Evolutionary conservation across 2,113 vertebrate species (phyloP).

Genomic region (Nipponia nippon): DNA sequence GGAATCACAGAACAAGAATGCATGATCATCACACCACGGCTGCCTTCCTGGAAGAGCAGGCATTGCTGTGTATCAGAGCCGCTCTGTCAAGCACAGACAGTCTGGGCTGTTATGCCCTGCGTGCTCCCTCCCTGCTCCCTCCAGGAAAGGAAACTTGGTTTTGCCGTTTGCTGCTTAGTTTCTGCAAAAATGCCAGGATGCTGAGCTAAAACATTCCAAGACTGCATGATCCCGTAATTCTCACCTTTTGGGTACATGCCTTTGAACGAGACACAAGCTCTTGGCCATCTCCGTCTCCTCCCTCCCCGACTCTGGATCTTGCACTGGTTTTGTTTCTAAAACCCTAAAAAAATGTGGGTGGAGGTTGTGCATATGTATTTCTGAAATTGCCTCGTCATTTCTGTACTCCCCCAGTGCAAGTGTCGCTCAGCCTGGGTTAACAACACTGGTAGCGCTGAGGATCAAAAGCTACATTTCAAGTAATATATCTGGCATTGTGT

Average conservation of each 20-base stretch:
- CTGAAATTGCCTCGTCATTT: constrained; percentile 22
- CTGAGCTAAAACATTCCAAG: neutral
- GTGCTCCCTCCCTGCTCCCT: neutral
- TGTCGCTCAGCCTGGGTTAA: neutral
- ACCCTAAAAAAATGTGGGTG: neutral
- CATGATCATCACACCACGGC: neutral
- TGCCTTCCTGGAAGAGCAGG: neutral
- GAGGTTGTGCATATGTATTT: neutral
- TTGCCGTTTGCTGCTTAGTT: neutral
- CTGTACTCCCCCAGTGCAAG: constrained; percentile 27
- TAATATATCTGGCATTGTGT: neutral
- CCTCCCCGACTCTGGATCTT: neutral
- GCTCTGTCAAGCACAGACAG: neutral
- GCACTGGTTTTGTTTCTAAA: neutral
- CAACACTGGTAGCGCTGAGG: neutral
- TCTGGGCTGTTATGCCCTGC: neutral
- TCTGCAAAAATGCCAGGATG: neutral
- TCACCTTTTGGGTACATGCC: neutral
- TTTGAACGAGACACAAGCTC: neutral
- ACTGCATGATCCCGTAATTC: neutral
- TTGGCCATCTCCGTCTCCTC: accelerated
- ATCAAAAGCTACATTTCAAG: neutral
- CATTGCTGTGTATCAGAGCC: neutral
- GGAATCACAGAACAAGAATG: neutral
- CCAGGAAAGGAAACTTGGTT: neutral